These are phyloP conservation scores for Lumbricus terrestris DNA, from an alignment of 2,888 invertebrate genomes.

Conservation along the genomic window DNA sequence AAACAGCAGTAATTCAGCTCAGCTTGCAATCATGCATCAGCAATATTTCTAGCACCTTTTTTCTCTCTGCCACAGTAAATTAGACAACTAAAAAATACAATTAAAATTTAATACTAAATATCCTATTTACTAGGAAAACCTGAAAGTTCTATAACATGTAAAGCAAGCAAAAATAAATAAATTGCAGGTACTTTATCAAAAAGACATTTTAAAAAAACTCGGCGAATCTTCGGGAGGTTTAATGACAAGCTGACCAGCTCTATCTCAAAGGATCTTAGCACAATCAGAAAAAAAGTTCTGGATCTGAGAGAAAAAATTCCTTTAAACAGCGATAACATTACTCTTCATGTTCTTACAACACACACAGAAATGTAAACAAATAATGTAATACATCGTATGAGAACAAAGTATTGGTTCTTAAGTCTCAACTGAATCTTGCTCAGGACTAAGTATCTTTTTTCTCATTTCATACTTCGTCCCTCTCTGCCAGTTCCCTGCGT, in stretches of 20 bases:
- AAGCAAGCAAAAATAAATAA: not conserved
- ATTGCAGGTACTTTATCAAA: not conserved
- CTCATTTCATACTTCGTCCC: too few relatives aligned
- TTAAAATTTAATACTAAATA: not conserved
- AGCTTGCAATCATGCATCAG: not conserved
- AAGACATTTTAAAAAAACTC: not conserved
- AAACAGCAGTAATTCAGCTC: not conserved
- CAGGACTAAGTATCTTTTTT: too few relatives aligned
- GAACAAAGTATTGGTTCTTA: too few relatives aligned
- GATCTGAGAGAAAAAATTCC: not conserved
- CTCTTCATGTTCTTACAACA: too few relatives aligned
- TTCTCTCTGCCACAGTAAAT: not conserved
- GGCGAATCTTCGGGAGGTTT: not conserved
- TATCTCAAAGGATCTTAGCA: not conserved
- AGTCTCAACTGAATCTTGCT: too few relatives aligned
- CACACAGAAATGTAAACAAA: too few relatives aligned
- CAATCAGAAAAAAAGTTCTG: not conserved
- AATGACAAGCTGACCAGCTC: not conserved
- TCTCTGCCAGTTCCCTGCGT: too few relatives aligned
- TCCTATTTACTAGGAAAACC: not conserved
- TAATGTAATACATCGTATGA: not conserved
- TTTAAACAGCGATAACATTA: not conserved
- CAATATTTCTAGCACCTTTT: not conserved
- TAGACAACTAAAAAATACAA: not conserved
- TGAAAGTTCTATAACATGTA: not conserved